Conservation (phyloP, 2,113 vertebrate species). For the Scomber colias region DNA sequence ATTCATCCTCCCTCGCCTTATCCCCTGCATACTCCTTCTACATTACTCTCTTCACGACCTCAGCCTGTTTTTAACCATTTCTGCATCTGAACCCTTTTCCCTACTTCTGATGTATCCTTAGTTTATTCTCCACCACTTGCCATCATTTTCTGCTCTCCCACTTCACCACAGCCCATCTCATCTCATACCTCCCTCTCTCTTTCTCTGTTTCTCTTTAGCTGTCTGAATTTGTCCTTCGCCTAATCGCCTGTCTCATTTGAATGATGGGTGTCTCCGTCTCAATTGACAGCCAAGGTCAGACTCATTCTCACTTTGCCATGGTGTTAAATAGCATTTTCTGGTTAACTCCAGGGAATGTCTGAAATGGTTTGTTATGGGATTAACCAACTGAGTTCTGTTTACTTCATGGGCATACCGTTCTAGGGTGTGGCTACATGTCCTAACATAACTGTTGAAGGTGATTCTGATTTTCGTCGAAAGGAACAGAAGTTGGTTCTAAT, state of each 20-base stretch:
- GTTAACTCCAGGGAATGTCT: conserved; percentile 44
- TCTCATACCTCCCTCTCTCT: conserved; percentile 19
- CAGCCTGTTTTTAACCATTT: neutral
- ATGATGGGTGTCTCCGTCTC: conserved; percentile 66
- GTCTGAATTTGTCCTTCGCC: conserved; percentile 59
- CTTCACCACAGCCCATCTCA: conserved; percentile 3
- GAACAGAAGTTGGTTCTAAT: neutral
- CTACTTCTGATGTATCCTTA: neutral
- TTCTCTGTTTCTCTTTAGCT: conserved; percentile 50
- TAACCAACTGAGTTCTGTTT: conserved; percentile 12
- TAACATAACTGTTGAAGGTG: conserved; percentile 12
- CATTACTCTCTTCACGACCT: neutral
- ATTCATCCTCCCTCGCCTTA: conserved; percentile 13
- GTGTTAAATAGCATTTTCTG: conserved; percentile 60
- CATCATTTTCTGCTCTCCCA: neutral
- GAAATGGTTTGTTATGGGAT: conserved; percentile 32
- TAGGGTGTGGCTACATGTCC: neutral
- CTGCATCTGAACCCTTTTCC: neutral
- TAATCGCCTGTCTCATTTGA: conserved; percentile 75
- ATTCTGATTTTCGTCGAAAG: conserved; percentile 11
- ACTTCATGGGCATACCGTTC: conserved; percentile 19
- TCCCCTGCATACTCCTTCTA: conserved; percentile 14
- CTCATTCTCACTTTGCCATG: conserved; percentile 47
- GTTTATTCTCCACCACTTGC: neutral
- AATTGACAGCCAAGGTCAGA: conserved; percentile 68